Conservation (phyloP, 1,140 invertebrate genomes). For the Cyclina sinensis region DNA sequence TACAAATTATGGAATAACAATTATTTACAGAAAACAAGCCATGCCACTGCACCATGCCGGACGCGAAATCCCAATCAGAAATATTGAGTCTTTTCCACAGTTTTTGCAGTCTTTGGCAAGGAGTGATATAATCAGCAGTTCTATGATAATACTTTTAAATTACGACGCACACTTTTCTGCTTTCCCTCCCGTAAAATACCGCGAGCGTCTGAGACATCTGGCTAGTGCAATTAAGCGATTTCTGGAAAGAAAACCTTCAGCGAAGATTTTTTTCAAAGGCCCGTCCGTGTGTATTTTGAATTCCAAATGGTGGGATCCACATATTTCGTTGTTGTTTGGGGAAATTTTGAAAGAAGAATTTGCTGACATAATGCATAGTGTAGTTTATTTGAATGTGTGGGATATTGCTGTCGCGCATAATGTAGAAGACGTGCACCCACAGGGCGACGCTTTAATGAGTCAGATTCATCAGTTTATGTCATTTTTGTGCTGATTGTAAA, state of each 20-base stretch:
- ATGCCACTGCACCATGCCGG: conserved; percentile 9
- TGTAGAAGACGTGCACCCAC: background rate
- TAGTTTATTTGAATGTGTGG: conserved; percentile 33
- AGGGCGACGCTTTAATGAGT: background rate
- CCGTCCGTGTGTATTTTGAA: background rate
- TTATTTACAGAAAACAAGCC: conserved; percentile 44
- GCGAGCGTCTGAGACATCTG: background rate
- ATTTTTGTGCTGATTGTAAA: conserved; percentile 10
- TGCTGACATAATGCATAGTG: background rate
- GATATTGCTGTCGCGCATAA: background rate
- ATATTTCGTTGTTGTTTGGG: background rate
- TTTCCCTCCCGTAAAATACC: conserved; percentile 1
- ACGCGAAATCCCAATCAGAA: background rate
- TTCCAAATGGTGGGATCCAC: conserved; percentile 33
- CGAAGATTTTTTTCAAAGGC: conserved; percentile 39
- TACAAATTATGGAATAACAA: conserved; percentile 18
- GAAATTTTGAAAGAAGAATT: conserved; percentile 33
- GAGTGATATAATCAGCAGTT: background rate
- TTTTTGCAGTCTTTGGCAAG: background rate
- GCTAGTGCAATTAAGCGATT: background rate
- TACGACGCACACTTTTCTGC: conserved; percentile 37
- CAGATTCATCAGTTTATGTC: conserved; percentile 50
- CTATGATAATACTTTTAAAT: background rate
- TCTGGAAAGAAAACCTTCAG: background rate
- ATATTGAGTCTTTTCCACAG: background rate